These are phyloP conservation scores for Bombyx mandarina DNA, from an alignment of 1,140 invertebrate species.

Conservation along the genomic window DNA sequence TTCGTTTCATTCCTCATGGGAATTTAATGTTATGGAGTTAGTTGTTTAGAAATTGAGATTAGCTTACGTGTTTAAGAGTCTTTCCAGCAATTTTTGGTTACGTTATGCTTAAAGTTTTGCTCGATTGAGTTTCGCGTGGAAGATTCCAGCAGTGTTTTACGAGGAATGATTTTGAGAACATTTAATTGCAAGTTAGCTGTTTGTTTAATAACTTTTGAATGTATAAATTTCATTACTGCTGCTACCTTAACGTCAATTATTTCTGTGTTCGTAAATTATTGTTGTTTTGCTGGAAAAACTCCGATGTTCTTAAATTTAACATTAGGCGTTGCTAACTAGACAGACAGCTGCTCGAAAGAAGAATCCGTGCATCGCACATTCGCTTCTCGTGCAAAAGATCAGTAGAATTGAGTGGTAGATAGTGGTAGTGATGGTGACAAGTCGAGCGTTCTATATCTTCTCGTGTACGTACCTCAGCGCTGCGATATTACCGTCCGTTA, in stretches of 20 bases:
- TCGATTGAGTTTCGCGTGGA: neutral
- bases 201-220: neutral
- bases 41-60: slow-evolving; percentile 53
- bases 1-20: slow-evolving; percentile 70
- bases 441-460: slow-evolving; percentile 63
- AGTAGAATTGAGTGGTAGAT: slow-evolving; percentile 48
- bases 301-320: slow-evolving; percentile 53
- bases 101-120: slow-evolving; percentile 1
- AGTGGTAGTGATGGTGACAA: slow-evolving; percentile 53
- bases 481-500: slow-evolving; percentile 13
- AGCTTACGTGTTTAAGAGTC: slow-evolving; percentile 49
- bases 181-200: neutral
- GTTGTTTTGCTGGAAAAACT: slow-evolving; percentile 46
- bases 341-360: slow-evolving; percentile 69
- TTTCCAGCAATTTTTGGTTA: slow-evolving; percentile 42
- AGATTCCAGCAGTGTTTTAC: slow-evolving; percentile 2
- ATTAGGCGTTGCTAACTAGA: slow-evolving; percentile 66
- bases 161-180: neutral
- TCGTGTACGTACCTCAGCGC: slow-evolving; percentile 34
- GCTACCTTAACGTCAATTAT: slow-evolving; percentile 2
- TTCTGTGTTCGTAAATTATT: neutral
- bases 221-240: slow-evolving; percentile 4
- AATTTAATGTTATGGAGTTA: slow-evolving; percentile 52
- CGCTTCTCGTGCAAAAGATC: slow-evolving; percentile 67
- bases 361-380: slow-evolving; percentile 69